A percentile compares a stretch with the other conserved stretches of the same genome.
phyloP scores from a whole-genome alignment of 2,797 vertebrate species.

The Gadopsis marmoratus region DNA sequence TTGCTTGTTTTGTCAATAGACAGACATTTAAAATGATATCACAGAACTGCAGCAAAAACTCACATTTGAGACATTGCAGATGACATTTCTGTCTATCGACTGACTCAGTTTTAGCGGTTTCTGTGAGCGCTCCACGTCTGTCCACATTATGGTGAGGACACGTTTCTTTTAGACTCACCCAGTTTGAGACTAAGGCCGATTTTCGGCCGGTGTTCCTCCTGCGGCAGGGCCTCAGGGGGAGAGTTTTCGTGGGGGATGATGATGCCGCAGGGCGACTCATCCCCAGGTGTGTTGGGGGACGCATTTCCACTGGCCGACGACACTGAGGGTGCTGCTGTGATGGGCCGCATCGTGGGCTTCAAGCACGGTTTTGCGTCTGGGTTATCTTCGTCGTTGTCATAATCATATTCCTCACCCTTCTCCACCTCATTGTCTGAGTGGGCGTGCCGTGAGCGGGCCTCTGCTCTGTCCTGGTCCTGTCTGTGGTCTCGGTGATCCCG shows the following conservation, averaged over 20 bases:
- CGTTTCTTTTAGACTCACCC: slow-evolving; percentile 75
- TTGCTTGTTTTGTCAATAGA: neutral
- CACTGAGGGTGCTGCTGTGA: slow-evolving; percentile 94
- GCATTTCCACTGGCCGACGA: slow-evolving; percentile 95
- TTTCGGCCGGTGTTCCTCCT: slow-evolving; percentile 95
- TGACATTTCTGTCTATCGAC: neutral
- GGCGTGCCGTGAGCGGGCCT: slow-evolving; percentile 81
- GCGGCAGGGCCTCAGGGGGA: slow-evolving; percentile 92
- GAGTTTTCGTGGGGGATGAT: slow-evolving; percentile 99
- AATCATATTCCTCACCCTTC: slow-evolving; percentile 82
- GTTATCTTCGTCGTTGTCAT: slow-evolving; percentile 89
- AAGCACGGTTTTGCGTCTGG: slow-evolving; percentile 92
- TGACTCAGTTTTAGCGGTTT: neutral
- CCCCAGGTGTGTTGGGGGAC: slow-evolving; percentile 94
- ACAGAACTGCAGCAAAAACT: neutral
- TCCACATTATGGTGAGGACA: neutral
- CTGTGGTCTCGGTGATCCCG: slow-evolving; percentile 75
- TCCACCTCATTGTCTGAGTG: slow-evolving; percentile 86
- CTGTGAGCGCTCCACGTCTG: too few species aligned
- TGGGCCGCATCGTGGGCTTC: slow-evolving; percentile 96
- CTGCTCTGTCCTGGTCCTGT: slow-evolving; percentile 82
- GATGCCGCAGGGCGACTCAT: slow-evolving; percentile 98
- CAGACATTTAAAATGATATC: neutral
- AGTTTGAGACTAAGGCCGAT: slow-evolving; percentile 98
- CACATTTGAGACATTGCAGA: neutral